Conservation (phyloP, 2,888 invertebrate species). For the Cerastoderma edule region DNA sequence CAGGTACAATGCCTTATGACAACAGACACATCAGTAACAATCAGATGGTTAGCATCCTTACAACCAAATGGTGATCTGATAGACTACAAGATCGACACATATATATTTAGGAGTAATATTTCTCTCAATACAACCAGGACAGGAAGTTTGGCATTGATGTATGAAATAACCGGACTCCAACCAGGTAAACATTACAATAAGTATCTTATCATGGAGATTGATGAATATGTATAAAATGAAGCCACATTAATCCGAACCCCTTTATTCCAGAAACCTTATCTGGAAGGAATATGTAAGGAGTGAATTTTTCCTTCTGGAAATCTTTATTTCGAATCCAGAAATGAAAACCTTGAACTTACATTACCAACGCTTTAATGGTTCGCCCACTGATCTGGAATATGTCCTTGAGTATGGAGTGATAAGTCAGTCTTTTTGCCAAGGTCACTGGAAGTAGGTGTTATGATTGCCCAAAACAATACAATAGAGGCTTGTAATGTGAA, state of each 20-base stretch:
- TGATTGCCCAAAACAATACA: too few species aligned
- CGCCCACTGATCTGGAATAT: too few species aligned
- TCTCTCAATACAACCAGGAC: not conserved
- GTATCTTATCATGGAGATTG: not conserved
- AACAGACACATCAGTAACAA: not conserved
- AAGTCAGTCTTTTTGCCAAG: too few species aligned
- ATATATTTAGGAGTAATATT: too few species aligned
- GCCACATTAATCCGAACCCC: not conserved
- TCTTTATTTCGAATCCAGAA: not conserved
- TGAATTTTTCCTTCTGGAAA: too few species aligned
- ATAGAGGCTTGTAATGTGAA: too few species aligned
- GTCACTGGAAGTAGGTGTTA: too few species aligned
- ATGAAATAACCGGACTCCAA: not conserved
- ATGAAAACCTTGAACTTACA: not conserved
- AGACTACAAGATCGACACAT: not conserved
- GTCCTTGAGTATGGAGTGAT: too few species aligned
- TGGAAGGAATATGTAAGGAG: too few species aligned
- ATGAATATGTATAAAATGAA: not conserved
- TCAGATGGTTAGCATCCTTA: not conserved
- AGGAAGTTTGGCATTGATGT: not conserved
- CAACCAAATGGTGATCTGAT: conserved; percentile 7
- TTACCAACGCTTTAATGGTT: too few species aligned
- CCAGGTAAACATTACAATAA: not conserved
- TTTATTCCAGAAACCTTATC: not conserved
- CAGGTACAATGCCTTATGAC: not conserved